These are phyloP conservation scores for Ephydatia muelleri DNA, from an alignment of 37 sponge, comb jelly and placozoan species.

Conservation along the genomic window DNA sequence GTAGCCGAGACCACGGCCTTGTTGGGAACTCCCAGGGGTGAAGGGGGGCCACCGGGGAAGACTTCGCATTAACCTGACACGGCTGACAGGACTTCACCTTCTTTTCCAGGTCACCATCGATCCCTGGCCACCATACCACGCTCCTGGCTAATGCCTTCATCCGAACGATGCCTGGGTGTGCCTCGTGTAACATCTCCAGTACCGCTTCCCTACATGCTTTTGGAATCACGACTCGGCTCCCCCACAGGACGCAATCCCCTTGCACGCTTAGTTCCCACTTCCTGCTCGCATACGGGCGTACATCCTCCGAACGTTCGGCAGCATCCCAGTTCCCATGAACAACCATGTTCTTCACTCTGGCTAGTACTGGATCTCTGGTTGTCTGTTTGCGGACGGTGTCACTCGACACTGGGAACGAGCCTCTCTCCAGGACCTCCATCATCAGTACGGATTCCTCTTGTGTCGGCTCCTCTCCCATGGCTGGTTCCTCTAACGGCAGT, in stretches of 20 bases:
- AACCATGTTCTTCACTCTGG: too few relatives aligned
- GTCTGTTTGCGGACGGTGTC: too few relatives aligned
- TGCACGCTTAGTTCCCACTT: slow-evolving; percentile 17
- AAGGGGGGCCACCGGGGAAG: too few relatives aligned
- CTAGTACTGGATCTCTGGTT: too few relatives aligned
- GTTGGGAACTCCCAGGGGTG: slow-evolving; percentile 6
- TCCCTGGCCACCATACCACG: slow-evolving; percentile 30
- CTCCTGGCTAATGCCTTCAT: slow-evolving; percentile 25
- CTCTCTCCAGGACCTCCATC: too few relatives aligned
- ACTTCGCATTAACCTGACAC: background rate
- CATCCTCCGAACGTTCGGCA: background rate
- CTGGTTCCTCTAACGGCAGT: too few relatives aligned
- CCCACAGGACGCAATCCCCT: slow-evolving; percentile 18
- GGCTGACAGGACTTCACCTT: background rate
- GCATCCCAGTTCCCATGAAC: too few relatives aligned
- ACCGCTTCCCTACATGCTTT: background rate
- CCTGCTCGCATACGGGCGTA: background rate
- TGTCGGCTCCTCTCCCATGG: too few relatives aligned
- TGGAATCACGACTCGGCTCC: slow-evolving; percentile 15
- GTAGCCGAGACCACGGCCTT: background rate
- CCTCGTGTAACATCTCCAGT: background rate
- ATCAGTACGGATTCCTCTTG: too few relatives aligned
- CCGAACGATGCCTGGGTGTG: slow-evolving; percentile 11
- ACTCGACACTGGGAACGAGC: too few relatives aligned
- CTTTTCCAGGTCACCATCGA: slow-evolving; percentile 1